Conservation (phyloP, 1,140 invertebrate species). For the Spodoptera litura region DNA sequence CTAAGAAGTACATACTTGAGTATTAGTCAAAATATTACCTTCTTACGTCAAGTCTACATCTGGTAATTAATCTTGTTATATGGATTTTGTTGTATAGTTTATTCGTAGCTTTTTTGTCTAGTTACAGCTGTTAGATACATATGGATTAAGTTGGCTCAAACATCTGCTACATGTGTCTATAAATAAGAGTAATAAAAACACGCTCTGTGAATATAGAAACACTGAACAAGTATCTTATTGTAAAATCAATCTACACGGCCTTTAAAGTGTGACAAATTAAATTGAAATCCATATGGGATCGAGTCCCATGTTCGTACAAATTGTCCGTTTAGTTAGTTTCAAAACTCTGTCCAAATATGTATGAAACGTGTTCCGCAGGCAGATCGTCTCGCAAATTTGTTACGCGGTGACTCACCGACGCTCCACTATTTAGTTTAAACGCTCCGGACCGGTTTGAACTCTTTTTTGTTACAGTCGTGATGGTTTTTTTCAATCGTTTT, state of each 20-base stretch:
- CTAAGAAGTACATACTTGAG: background rate
- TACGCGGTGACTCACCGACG: constrained; percentile 29
- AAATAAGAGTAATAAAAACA: background rate
- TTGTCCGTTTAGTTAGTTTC: constrained; percentile 31
- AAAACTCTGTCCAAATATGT: constrained; percentile 34
- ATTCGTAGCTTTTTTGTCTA: background rate
- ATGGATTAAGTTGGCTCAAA: background rate
- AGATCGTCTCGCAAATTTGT: constrained; percentile 42
- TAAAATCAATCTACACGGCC: background rate
- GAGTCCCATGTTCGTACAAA: constrained; percentile 30
- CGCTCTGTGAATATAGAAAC: background rate
- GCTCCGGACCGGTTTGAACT: constrained; percentile 33
- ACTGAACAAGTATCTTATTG: background rate
- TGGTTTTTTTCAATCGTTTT: constrained; percentile 37
- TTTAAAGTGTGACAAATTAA: background rate
- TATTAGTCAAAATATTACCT: constrained; percentile 21
- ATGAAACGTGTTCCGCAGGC: constrained; percentile 35
- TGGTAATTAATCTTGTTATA: background rate
- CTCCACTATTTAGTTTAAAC: constrained; percentile 46
- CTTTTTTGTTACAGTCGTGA: constrained; percentile 31
- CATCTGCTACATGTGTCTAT: background rate
- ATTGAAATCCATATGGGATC: constrained; percentile 2
- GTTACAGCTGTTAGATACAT: constrained; percentile 9
- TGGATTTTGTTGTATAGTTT: background rate
- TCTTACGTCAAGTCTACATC: background rate